Base-by-base conservation (phyloP, 2,888 invertebrate species). In the Silvanus unidentatus region DNA sequence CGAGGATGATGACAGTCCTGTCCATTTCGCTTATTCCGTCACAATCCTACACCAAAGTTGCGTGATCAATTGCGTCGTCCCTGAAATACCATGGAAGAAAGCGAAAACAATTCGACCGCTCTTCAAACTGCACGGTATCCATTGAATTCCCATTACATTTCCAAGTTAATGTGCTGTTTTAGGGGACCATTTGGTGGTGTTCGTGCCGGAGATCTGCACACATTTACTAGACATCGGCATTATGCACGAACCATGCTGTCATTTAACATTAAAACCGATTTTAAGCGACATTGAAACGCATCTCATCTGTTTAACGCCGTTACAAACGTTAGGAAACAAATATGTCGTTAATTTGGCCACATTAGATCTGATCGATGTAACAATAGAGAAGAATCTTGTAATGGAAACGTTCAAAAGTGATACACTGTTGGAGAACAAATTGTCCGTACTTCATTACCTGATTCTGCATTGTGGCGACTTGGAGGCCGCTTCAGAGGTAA, bases 191-290 rank as follows among this genome's bases (percentile, higher is more conserved):
- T 78, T 94, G 64, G 70, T 91, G 28, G 89, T 93, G 1, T 84
- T 86, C 61, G 84, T 89, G 15, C 89, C 91, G 10, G 88, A 85
- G 63, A 75, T 88, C 22, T 93, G 91, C 72, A 84, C 87, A 0
- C 92, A 94, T 64, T 72, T 93, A 16, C 73, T 94, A 42, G 93
- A 94, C 73, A 84, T 92, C 39, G 88, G 90, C 2, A 73, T 85
- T 8, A 79, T 81, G 59, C 92, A 91, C 69, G 90, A 91, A 65
- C 91, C 92, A 0, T 85, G 84, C 57, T 86, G 87, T 58, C 88
- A 89, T 62, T 80, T 89, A 42, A 78, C 87, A 0, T 77, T 85
- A 12, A 81, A 86, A 0, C 73, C 81, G 1, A 72, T 75, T 12
- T 75, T 80, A 2, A 80, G 80, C 0, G 80, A 83, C 53, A 71